A percentile compares a stretch with the other conserved stretches of the same genome.
phyloP scores from a whole-genome alignment of 2,113 vertebrate species.

The Datnioides undecimradiatus region DNA sequence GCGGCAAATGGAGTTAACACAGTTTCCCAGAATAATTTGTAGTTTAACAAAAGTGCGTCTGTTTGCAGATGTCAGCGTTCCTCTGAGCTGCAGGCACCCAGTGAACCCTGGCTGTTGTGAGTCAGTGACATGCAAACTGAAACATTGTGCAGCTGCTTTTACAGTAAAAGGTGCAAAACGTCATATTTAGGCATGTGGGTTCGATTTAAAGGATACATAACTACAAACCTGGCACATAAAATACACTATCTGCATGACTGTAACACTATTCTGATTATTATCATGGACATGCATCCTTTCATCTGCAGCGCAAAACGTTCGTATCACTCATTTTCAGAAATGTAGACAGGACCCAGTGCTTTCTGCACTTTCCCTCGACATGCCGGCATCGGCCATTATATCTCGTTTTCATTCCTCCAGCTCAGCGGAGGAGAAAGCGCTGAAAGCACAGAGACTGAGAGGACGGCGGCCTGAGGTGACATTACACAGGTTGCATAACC shows the following conservation, averaged over 20 bases:
- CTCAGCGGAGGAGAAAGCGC: conserved; percentile 31
- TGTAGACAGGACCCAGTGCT: background rate
- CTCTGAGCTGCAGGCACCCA: background rate
- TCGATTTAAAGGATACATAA: too few relatives aligned
- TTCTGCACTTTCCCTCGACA: background rate
- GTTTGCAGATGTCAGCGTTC: background rate
- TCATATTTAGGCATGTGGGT: too few relatives aligned
- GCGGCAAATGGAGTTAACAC: background rate
- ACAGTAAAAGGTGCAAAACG: too few relatives aligned
- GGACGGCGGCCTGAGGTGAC: conserved; percentile 1
- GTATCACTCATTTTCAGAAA: background rate
- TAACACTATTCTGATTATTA: too few relatives aligned
- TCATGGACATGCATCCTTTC: background rate
- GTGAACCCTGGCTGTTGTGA: background rate
- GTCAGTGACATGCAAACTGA: background rate
- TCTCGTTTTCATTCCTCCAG: conserved; percentile 50
- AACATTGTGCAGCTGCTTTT: too few relatives aligned
- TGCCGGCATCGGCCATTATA: background rate
- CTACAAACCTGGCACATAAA: background rate
- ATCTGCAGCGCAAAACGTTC: conserved; percentile 6
- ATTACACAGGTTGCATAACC: conserved; percentile 42
- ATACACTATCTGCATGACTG: background rate
- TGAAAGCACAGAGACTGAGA: background rate
- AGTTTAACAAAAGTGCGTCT: background rate
- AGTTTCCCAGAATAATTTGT: background rate